Evolutionary conservation across 2,888 invertebrate species (phyloP).

Genomic region (Thecophora atra): DNA sequence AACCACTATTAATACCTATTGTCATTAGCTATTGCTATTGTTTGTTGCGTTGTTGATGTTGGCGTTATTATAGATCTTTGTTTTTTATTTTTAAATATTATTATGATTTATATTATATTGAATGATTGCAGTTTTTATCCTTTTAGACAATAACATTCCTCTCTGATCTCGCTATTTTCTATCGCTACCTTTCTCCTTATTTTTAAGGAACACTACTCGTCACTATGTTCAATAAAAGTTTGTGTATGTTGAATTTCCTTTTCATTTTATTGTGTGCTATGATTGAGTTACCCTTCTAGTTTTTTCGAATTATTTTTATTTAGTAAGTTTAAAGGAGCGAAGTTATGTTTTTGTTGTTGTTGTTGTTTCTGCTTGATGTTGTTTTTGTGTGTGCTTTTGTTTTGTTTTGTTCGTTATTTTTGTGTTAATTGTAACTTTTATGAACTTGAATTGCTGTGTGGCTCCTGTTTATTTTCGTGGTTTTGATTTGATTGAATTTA

Average conservation of each 20-base stretch:
- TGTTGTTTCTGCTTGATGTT: not conserved
- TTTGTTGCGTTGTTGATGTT: not conserved
- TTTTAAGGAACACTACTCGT: no score
- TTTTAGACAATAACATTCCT: not conserved
- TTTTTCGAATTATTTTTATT: no score
- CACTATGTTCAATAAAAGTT: no score
- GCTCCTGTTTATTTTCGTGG: not conserved
- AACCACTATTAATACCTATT: no score
- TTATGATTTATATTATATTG: not conserved
- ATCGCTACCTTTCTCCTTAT: no score
- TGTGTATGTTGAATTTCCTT: no score
- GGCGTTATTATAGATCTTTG: not conserved
- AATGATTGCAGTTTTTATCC: not conserved
- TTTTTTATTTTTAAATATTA: not conserved
- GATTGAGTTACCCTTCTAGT: no score
- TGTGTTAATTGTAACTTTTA: no score
- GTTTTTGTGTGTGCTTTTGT: not conserved
- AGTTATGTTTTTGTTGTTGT: not conserved
- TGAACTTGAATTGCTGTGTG: not conserved
- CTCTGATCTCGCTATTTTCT: not conserved
- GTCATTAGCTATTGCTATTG: not conserved
- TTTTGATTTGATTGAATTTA: constrained; percentile 35
- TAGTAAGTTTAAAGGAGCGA: no score
- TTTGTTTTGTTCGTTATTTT: no score
- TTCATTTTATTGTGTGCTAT: no score